Base-by-base conservation (phyloP, 37 sponge, comb jelly and placozoan genomes). In the Geodia barretti region DNA sequence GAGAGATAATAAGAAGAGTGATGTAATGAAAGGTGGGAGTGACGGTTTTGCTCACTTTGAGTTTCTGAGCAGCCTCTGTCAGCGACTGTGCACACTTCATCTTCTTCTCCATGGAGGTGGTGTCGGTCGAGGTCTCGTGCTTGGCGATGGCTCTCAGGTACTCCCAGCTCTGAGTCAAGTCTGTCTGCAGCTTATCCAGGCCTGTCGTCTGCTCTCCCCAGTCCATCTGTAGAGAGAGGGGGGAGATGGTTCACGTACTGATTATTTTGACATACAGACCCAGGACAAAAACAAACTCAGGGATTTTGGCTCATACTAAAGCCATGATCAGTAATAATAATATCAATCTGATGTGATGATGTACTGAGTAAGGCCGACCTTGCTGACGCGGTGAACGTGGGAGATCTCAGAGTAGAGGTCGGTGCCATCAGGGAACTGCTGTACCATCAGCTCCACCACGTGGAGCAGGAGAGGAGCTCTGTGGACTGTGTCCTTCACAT, bases 401-500 rank as follows among this genome's bases (percentile, higher is more conserved):
- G 77, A 32, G 32, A 95, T 79, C 63, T 92, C 93, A 62, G 91
- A 82, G 81, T 94, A 92, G 25, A 97, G 87, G 81, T 97, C 95
- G 1, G 84, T 80, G 20, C 89, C 59, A 21, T 94, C 79, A 1
- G 94, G 92, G 72, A 83, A 94, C 64, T 86, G 78, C 58, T 92
- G 86, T 62, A 91, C 79, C 73, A 94, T 87, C 76, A 97, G 88
- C n/a, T 80, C 85, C 39, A 92, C 92, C 59, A 97, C 68, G 81
- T 97, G 97, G 41, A 81, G 72, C 71, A 97, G 69, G 28, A 97
- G 87, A 5, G 97, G 78, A 19, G 84, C 84, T 64, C 94, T 97
- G 73, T 91, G 87, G 3, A 92, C 86, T 25, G 89, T 94, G 92
- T 97, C 97, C 85, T 97, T 97, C 60, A 97, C 95, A 70, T 91